These are phyloP conservation scores for Ardeotis arabs DNA, from an alignment of 2,113 vertebrate genomes.

Conservation along the genomic window DNA sequence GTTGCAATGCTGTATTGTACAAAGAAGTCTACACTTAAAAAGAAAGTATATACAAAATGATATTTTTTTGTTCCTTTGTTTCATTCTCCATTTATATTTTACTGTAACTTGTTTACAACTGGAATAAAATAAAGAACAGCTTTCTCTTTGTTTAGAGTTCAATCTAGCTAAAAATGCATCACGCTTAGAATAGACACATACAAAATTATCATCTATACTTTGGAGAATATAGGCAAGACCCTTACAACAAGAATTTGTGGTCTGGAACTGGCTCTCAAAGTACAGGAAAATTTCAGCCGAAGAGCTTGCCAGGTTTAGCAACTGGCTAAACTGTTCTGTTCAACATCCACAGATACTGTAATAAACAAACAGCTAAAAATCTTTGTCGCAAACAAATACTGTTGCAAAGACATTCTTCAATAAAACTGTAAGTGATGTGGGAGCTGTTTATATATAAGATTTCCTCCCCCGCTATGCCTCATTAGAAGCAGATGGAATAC, in stretches of 20 bases:
- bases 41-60: neutral
- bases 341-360: neutral
- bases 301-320: neutral
- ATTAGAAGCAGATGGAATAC: slow-evolving; percentile 38
- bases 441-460: slow-evolving; percentile 15
- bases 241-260: neutral
- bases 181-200: neutral
- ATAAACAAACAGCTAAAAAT: neutral
- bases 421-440: neutral
- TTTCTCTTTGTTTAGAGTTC: neutral
- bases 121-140: neutral
- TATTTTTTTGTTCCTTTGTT: neutral
- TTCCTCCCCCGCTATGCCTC: slow-evolving; percentile 14
- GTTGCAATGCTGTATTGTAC: slow-evolving; percentile 44
- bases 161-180: neutral
- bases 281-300: neutral
- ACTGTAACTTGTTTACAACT: neutral
- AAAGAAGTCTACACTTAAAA: slow-evolving; percentile 51
- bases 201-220: neutral
- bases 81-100: neutral
- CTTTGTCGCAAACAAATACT: neutral
- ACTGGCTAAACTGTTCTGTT: neutral
- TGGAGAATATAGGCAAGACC: neutral
- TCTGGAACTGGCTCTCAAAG: neutral
- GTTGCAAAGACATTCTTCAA: neutral